Evolutionary conservation across 2,797 vertebrate genomes (phyloP).

Genomic region (Poeciliopsis paucimaculata): DNA sequence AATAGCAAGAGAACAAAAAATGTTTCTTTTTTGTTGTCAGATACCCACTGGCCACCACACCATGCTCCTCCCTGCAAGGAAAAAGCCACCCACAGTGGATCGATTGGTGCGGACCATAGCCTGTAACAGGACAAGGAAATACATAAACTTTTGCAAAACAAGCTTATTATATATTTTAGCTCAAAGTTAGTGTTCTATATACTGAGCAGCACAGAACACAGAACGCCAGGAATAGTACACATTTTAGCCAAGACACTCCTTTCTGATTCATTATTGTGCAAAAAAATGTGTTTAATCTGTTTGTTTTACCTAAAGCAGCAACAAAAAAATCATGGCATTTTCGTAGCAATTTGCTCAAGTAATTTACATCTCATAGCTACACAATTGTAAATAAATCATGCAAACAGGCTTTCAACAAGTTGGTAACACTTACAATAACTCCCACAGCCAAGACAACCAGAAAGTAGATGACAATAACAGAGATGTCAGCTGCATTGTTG

Average conservation of each 20-base stretch:
- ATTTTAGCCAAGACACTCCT: not conserved
- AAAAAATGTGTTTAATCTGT: not conserved
- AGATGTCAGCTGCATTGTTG: conserved; percentile 91
- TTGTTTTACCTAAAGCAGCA: not conserved
- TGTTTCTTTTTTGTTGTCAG: not conserved
- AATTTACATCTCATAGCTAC: not conserved
- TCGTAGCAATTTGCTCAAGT: not conserved
- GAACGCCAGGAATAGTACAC: not conserved
- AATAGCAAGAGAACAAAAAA: not conserved
- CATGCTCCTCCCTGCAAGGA: conserved; percentile 96
- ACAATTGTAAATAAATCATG: not conserved
- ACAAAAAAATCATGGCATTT: not conserved
- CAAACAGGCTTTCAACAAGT: not conserved
- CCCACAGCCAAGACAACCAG: conserved; percentile 91
- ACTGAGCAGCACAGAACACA: not conserved
- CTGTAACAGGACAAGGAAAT: conserved; percentile 66
- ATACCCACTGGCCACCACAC: conserved; percentile 97
- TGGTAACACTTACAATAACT: conserved; percentile 87
- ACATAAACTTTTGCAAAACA: not conserved
- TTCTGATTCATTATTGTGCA: not conserved
- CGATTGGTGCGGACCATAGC: conserved; percentile 94
- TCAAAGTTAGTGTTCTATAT: not conserved
- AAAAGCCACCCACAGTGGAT: conserved; percentile 94
- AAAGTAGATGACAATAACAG: conserved; percentile 93
- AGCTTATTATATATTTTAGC: not conserved